Percentiles rank a stretch among this genome's conserved stretches.
Evolutionary conservation across 2,888 invertebrate genomes (phyloP).

Genomic region (Agriotes lineatus): DNA sequence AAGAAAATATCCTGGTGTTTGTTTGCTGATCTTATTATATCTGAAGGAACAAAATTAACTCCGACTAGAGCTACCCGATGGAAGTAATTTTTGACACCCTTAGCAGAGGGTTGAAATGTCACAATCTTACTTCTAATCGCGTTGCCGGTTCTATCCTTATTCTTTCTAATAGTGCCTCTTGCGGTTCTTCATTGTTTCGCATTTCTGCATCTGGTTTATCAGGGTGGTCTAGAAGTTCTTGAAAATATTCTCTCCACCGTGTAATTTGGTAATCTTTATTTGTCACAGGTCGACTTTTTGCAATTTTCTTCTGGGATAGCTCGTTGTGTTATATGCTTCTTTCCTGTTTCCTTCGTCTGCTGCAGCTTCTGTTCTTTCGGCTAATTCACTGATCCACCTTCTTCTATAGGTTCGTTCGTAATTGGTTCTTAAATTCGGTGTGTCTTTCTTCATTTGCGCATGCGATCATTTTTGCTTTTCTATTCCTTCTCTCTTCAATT

Average conservation of each 20-base stretch:
- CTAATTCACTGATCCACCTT: neutral
- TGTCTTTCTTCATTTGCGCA: neutral
- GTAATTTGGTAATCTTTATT: neutral
- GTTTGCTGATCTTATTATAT: too few relatives aligned
- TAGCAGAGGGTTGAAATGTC: too few relatives aligned
- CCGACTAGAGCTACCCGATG: too few relatives aligned
- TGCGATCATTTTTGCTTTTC: neutral
- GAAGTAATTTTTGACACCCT: too few relatives aligned
- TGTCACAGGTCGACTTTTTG: neutral
- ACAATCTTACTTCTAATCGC: slow-evolving; percentile 1
- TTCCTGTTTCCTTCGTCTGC: neutral
- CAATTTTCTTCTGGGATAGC: neutral
- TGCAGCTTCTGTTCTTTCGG: neutral
- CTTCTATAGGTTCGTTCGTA: neutral
- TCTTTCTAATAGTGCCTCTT: neutral
- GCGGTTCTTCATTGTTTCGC: neutral
- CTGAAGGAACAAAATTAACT: too few relatives aligned
- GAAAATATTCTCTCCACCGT: neutral
- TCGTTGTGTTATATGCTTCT: neutral
- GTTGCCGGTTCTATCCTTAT: neutral
- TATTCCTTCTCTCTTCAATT: slow-evolving; percentile 4
- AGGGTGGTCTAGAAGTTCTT: neutral
- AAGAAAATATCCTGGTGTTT: too few relatives aligned
- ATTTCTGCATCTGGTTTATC: neutral
- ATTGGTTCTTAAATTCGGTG: neutral